Percentiles rank a stretch among this genome's conserved stretches.
Evolutionary conservation across 2,888 invertebrate genomes (phyloP).

Genomic region (Thumatha senex): DNA sequence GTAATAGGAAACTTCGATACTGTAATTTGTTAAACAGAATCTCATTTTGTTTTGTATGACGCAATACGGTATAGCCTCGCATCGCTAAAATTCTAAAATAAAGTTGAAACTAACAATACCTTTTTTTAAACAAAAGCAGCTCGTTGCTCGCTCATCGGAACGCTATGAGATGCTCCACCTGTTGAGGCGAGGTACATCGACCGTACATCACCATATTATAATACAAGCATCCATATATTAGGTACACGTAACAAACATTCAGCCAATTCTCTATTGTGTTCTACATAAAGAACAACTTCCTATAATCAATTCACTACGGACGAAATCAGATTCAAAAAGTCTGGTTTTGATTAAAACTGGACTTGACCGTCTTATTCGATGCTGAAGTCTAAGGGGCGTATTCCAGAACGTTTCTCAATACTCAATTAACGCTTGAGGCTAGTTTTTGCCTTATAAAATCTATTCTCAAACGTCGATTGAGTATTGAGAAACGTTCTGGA

Average conservation of each 20-base stretch:
- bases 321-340: too few relatives aligned
- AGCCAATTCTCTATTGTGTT: slow-evolving; percentile 43
- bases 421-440: too few relatives aligned
- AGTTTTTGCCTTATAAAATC: too few relatives aligned
- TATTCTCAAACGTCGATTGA: too few relatives aligned
- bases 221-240: slow-evolving; percentile 1
- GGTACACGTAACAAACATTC: slow-evolving; percentile 10
- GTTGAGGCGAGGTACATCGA: slow-evolving; percentile 41
- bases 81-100: slow-evolving; percentile 38
- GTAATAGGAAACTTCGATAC: too few relatives aligned
- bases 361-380: too few relatives aligned
- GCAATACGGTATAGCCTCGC: not conserved
- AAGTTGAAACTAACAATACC: slow-evolving; percentile 53
- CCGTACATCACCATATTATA: slow-evolving; percentile 26
- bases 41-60: not conserved
- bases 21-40: not conserved
- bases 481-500: too few relatives aligned
- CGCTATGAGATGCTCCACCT: slow-evolving; percentile 66
- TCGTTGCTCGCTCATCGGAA: slow-evolving; percentile 65
- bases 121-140: slow-evolving; percentile 55
- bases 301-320: slow-evolving; percentile 25
- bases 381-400: too few relatives aligned
- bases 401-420: too few relatives aligned
- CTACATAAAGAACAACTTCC: slow-evolving; percentile 48
- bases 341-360: too few relatives aligned